Base-by-base conservation (phyloP, 2,113 vertebrate species). In the Gallinago paraguaiae region DNA sequence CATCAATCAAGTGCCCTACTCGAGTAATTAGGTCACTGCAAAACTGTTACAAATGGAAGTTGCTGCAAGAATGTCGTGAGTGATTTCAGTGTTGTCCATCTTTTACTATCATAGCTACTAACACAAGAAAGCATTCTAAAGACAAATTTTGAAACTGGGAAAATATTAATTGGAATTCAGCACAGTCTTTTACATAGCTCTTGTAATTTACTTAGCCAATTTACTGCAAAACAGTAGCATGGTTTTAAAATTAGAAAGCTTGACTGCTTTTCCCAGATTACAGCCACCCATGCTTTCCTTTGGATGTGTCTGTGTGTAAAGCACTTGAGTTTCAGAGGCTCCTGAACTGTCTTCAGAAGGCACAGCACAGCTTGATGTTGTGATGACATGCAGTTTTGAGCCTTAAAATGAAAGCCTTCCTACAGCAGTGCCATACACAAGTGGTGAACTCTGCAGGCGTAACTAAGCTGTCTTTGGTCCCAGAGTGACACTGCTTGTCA, bases 361-460 rank as follows among this genome's bases (percentile, higher is more conserved):
- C 33, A 28, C 46, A 46, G n/a, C 5, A 25, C 39, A 76, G 9
- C 19, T 37, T 25, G 22, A 17, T 10, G 6, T 50, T 76, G 50
- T 53, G 57, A 61, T 37, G 37, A 71, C 60, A 45, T 3, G 22
- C 1, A 13, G 30, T 28, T 39, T 23, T 31, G 27, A 77, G n/a
- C 11, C n/a, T 57, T 43, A 11, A 70, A 70, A 71, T 8, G 16
- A 84, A 88, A 78, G 31, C 24, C 25, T 70, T 0, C 0, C 45
- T 22, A 4, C 9, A 68, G 43, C 48, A 33, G 11, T 11, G n/a
- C 54, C 16, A 16, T 45, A 35, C 19, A 12, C 28, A 64, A 72
- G 61, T 35, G 60, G 33, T 0, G 3, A 6, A 23, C 28, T 43
- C 77, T 1, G 1, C 50, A 37, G 54, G 31, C 1, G 0, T 35